These are phyloP conservation scores for Enteromius paludinosus DNA, from an alignment of 2,797 vertebrate species.

Conservation along the genomic window DNA sequence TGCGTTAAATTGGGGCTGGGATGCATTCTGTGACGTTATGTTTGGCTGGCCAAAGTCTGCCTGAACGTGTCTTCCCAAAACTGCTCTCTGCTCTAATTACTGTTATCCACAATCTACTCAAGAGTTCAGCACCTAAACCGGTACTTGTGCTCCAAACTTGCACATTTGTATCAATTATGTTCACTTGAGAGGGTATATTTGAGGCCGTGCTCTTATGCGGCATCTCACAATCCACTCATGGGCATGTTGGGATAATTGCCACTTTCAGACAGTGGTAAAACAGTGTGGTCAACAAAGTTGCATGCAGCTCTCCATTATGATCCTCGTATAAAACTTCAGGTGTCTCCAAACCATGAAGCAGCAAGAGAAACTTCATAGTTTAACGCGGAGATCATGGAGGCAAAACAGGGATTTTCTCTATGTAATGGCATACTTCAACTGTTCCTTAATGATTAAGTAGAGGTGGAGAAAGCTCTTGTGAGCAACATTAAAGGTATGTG, in stretches of 20 bases:
- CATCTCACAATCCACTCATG: slow-evolving; percentile 43
- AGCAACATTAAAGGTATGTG: slow-evolving; percentile 67
- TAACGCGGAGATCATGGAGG: slow-evolving; percentile 25
- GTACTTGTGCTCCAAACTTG: slow-evolving; percentile 50
- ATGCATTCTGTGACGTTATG: slow-evolving; percentile 4
- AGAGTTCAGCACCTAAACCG: slow-evolving; percentile 50
- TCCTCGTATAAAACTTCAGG: slow-evolving; percentile 57
- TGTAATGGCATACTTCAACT: slow-evolving; percentile 51
- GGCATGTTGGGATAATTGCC: slow-evolving; percentile 44
- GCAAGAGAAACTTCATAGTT: slow-evolving; percentile 23
- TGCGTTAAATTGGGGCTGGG: slow-evolving; percentile 4
- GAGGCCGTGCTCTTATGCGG: slow-evolving; percentile 17
- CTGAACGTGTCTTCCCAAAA: slow-evolving; percentile 45
- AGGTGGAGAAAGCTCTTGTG: slow-evolving; percentile 69
- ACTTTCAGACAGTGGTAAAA: slow-evolving; percentile 42
- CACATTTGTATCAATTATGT: slow-evolving; percentile 57
- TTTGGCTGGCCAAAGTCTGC: slow-evolving; percentile 25
- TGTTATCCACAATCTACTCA: slow-evolving; percentile 54
- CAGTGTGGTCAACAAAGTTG: slow-evolving; percentile 44
- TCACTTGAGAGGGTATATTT: slow-evolving; percentile 47
- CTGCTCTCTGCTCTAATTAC: slow-evolving; percentile 51
- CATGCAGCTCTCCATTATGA: slow-evolving; percentile 33
- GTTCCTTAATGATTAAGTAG: slow-evolving; percentile 68
- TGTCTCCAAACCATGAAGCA: slow-evolving; percentile 45
- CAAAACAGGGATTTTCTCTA: slow-evolving; percentile 31